These are phyloP conservation scores for Thaumatotibia leucotreta DNA, from an alignment of 1,140 invertebrate species.

Conservation along the genomic window DNA sequence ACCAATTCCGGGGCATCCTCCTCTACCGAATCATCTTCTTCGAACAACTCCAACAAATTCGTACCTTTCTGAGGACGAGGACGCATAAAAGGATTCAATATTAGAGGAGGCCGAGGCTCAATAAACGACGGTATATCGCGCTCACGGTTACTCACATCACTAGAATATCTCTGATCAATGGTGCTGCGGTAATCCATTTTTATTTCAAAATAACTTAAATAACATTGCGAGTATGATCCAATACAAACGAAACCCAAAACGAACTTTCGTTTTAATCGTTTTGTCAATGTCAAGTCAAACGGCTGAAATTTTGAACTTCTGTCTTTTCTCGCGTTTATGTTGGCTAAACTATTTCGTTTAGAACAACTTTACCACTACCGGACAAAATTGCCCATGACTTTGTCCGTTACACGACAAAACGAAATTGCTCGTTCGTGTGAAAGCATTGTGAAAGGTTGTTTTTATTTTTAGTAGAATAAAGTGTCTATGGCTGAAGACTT, in stretches of 20 bases:
- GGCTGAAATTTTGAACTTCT: conserved; percentile 7
- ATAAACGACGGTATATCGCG: conserved; percentile 70
- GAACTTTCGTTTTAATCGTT: background rate
- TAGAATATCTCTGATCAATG: conserved; percentile 39
- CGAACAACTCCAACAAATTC: conserved; percentile 58
- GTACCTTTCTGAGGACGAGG: conserved; percentile 62
- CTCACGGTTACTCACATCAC: conserved; percentile 32
- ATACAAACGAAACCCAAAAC: conserved; percentile 3
- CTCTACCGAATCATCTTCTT: conserved; percentile 50
- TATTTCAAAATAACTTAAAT: conserved; percentile 12
- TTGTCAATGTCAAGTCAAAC: conserved; percentile 2
- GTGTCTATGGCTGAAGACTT: background rate
- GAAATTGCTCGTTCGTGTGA: too few relatives aligned
- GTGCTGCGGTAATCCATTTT: conserved; percentile 7
- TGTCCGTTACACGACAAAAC: too few relatives aligned
- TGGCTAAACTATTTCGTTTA: conserved; percentile 2
- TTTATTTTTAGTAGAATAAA: too few relatives aligned
- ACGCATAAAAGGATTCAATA: conserved; percentile 68
- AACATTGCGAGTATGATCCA: background rate
- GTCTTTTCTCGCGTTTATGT: background rate
- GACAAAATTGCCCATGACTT: background rate
- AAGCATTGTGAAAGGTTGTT: too few relatives aligned
- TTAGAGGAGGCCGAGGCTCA: conserved; percentile 61
- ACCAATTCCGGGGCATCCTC: conserved; percentile 55
- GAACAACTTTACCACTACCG: background rate